Percentiles rank a stretch among this genome's conserved stretches.
phyloP scores from a whole-genome alignment of 2,888 invertebrate species.

The Cordilura impudica region DNA sequence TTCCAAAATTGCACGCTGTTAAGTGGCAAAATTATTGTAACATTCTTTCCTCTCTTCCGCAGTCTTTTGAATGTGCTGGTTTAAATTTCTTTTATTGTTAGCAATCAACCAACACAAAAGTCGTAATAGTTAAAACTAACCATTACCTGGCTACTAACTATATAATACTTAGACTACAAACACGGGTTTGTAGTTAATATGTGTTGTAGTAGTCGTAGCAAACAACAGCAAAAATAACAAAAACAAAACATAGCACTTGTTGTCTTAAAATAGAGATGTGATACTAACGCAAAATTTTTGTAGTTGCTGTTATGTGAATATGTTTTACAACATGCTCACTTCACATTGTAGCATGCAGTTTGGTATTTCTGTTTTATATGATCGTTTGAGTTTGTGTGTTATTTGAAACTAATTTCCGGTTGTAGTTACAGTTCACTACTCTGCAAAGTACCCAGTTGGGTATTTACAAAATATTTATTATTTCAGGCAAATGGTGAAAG shows the following conservation, averaged over 20 bases:
- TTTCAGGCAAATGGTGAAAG: too few relatives aligned
- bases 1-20: background rate
- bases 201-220: conserved; percentile 4
- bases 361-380: background rate
- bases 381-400: background rate
- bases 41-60: conserved; percentile 7
- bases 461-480: too few relatives aligned
- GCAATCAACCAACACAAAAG: conserved; percentile 1
- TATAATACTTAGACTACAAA: background rate
- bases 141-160: background rate
- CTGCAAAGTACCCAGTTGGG: background rate
- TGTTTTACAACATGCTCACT: background rate
- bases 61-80: conserved; percentile 29
- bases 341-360: background rate
- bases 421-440: conserved; percentile 25
- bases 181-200: background rate
- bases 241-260: conserved; percentile 17
- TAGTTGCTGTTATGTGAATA: background rate
- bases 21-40: background rate
- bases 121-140: background rate
- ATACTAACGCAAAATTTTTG: background rate
- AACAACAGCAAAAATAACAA: too few relatives aligned
- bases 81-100: conserved; percentile 45
- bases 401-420: conserved; percentile 55
- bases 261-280: background rate